Base-by-base conservation (phyloP, 2,888 invertebrate species). In the Plagiodera versicolora region DNA sequence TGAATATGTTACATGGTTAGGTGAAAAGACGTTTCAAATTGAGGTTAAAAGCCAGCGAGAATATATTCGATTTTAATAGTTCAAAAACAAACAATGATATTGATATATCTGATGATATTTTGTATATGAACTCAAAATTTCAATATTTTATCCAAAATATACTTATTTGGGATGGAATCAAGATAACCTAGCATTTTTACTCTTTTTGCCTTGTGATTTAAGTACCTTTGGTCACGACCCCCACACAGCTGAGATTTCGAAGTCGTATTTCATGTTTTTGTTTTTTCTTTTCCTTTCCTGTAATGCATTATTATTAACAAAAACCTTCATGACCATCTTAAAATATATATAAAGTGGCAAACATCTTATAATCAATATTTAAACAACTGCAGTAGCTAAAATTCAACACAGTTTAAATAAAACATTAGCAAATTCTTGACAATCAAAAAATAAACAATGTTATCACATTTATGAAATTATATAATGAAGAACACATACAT, bases 201-300 rank as follows among this genome's bases (percentile, higher is more conserved):
- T 56, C 30, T 46, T 61, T 58, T 56, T 58, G 66, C 45, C 24
- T 44, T 28, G 39, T 53, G 44, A 30, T 61, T 56, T 67, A 72
- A 24, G 76, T 83, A 83, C 83, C 83, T 83, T 83, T 83, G 75
- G 77, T 80, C 71, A 80, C 75, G 77, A 82, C 83, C 78, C 82
- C 82, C 76, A 82, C 82, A 82, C 86, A 86, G 85, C 85, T 86
- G 79, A 86, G 83, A 81, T 85, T 85, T 80, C 85, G 83, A 74
- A 86, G 84, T 75, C 83, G 82, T 82, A 85, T 85, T 77, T 78
- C 80, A 81, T 81, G 79, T 81, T 84, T 82, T 81, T 82, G 74
- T 74, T 70, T 75, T 76, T 79, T 79, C 77, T 74, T 77, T 75
- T 76, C 77, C 76, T 77, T 77, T 71, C 79, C 78, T 80, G 78